These are phyloP conservation scores for Coecobrya sp. DNA, from an alignment of 2,888 invertebrate species.

Conservation along the genomic window DNA sequence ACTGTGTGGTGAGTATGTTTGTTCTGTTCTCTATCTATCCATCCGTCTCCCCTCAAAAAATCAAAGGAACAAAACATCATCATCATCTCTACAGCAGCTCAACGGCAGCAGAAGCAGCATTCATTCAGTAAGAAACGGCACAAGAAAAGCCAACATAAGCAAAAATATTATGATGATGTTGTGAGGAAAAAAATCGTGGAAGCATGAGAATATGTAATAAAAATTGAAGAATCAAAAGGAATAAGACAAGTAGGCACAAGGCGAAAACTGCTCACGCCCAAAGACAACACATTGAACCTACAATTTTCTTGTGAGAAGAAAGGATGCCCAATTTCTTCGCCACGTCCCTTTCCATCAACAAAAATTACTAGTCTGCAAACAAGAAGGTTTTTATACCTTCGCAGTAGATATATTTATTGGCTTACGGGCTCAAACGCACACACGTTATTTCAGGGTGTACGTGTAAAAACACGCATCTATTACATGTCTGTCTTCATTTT, in stretches of 20 bases:
- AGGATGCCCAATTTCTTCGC: conserved; percentile 81
- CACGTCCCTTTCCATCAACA: conserved; percentile 83
- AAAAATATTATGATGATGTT: conserved; percentile 65
- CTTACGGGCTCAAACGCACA: conserved; percentile 67
- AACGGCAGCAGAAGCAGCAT: conserved; percentile 26
- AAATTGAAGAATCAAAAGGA: conserved; percentile 79
- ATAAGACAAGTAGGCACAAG: conserved; percentile 84
- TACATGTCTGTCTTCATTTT: conserved; percentile 64
- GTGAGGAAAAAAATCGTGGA: conserved; percentile 61
- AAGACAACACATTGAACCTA: conserved; percentile 86
- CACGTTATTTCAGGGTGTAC: conserved; percentile 60
- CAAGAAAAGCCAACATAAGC: conserved; percentile 37
- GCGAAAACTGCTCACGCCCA: conserved; percentile 86
- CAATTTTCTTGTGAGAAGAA: conserved; percentile 84
- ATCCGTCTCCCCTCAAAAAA: conserved; percentile 63
- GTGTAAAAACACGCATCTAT: conserved; percentile 75
- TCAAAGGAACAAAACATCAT: conserved; percentile 53
- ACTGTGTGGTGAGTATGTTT: conserved; percentile 37
- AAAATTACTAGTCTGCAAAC: conserved; percentile 82
- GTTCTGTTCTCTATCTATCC: conserved; percentile 41
- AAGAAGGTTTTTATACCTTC: conserved; percentile 54
- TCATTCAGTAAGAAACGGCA: conserved; percentile 7
- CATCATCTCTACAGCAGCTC: conserved; percentile 35
- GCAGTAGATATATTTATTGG: conserved; percentile 50
- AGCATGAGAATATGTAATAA: conserved; percentile 74